Evolutionary conservation across 1,140 invertebrate species (phyloP), one percentile per base, ranked within the genome.

Genomic region (Panagrolaimus sp.): DNA sequence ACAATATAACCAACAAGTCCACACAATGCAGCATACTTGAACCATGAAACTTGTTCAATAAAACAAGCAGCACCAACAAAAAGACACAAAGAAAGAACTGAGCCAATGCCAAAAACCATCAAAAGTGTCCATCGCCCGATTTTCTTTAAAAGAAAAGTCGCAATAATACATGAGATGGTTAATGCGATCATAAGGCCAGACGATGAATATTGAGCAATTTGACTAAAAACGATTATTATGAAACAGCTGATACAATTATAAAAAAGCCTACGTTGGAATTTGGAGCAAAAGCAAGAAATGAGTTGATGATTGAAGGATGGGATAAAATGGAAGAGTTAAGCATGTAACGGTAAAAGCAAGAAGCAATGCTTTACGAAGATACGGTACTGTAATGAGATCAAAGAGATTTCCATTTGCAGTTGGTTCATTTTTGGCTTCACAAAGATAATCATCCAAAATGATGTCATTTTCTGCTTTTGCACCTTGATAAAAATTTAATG

Each of bases 241-340:
- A 3, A 15, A 69, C 21, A 28, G 70, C 69, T 8, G 17, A 7
- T 5, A 38, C 67, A 70, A 45, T 17, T 67, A 45, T 70, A n/a
- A 46, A 68, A 9, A 75, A 46, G 67, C 67, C 75, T 63, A 77
- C 75, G 28, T 48, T n/a, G 66, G 48, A 26, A 78, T 67, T 3
- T 68, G 48, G 38, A 82, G 63, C 8, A 47, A 46, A n/a, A 46
- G 48, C n/a, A 83, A 73, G 65, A 80, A 71, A 46, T 67, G 62
- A 26, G 78, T 80, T 14, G 74, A 78, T 48, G 32, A 70, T 65
- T 83, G 81, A 14, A 80, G 76, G 32, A 80, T 83, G 0, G 78
- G 81, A 64, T 83, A 80, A 67, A 83, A 80, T 6, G 78, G 77
- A 45, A 83, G 71, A 26, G 69, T 72, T 0, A 75, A 70, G 17